These are phyloP conservation scores for Cosmia pyralina DNA, from an alignment of 2,888 invertebrate species.

Conservation along the genomic window DNA sequence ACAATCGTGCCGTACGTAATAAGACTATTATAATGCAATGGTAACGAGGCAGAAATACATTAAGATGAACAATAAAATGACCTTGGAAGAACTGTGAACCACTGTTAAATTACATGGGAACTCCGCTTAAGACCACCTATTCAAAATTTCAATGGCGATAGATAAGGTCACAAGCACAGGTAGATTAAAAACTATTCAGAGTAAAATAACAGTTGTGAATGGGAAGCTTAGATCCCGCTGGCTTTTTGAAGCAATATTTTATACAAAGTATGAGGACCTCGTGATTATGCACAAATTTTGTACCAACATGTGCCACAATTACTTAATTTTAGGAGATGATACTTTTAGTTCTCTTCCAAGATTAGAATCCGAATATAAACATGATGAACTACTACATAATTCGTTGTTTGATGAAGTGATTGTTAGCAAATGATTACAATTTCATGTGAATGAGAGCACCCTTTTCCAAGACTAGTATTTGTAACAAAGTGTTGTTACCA, in stretches of 20 bases:
- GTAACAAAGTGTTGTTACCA: not conserved
- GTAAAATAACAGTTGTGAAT: slow-evolving; percentile 31
- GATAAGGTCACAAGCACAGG: slow-evolving; percentile 43
- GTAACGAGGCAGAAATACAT: slow-evolving; percentile 37
- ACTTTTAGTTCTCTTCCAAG: not conserved
- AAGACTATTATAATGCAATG: slow-evolving; percentile 36
- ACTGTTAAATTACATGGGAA: slow-evolving; percentile 52
- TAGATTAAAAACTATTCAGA: slow-evolving; percentile 37
- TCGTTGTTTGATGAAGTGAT: slow-evolving; percentile 17
- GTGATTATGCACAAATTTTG: not conserved
- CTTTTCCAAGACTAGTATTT: not conserved
- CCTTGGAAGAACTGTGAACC: slow-evolving; percentile 52
- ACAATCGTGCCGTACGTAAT: slow-evolving; percentile 9
- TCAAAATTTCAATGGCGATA: slow-evolving; percentile 57
- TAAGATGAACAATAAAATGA: slow-evolving; percentile 53
- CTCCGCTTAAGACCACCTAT: slow-evolving; percentile 45
- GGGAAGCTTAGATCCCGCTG: slow-evolving; percentile 10
- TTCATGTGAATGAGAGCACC: slow-evolving; percentile 20
- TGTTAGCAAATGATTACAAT: slow-evolving; percentile 23
- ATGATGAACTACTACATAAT: not conserved
- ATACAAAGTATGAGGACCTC: not conserved
- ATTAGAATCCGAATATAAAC: slow-evolving; percentile 10
- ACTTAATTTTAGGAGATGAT: not conserved
- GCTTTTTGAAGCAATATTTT: not conserved
- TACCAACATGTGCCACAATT: not conserved